These are phyloP conservation scores for Hippocampus comes DNA, from an alignment of 2,113 vertebrate species.

Conservation along the genomic window DNA sequence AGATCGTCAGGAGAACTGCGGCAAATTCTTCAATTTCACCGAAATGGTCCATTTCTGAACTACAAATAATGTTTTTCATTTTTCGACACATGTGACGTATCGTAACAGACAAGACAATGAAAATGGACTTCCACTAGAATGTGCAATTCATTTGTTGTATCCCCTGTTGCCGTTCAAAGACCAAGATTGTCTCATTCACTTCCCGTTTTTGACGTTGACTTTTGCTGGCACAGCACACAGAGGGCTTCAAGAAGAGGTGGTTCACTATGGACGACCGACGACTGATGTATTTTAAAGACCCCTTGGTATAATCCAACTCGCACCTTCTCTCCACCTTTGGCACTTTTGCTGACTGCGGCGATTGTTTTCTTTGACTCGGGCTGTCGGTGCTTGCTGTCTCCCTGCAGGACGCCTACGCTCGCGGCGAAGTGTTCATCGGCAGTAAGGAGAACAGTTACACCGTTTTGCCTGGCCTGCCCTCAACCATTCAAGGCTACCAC, in stretches of 20 bases:
- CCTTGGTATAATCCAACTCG: conserved; percentile 79
- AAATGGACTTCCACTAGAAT: no score
- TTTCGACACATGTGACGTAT: no score
- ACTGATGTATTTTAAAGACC: conserved; percentile 97
- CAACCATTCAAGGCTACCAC: conserved; percentile 85
- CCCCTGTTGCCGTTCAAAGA: neutral
- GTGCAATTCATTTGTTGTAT: neutral
- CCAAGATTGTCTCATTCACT: neutral
- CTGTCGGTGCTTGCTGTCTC: neutral
- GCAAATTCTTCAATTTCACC: no score
- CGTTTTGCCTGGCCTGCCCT: conserved; percentile 83
- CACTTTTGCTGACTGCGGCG: neutral
- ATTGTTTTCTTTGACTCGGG: neutral
- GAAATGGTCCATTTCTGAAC: no score
- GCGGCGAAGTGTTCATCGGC: conserved; percentile 96
- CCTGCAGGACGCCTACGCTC: conserved; percentile 87
- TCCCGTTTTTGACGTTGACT: neutral
- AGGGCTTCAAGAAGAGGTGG: conserved; percentile 96
- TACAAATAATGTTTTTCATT: neutral
- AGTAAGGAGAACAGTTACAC: conserved; percentile 94
- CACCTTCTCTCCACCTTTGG: neutral
- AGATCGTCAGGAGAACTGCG: no score
- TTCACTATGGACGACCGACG: conserved; percentile 94
- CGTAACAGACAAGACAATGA: no score
- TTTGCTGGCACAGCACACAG: conserved; percentile 80